Evolutionary conservation across 92 coral and sea anemone species (phyloP), one percentile per base, ranked within the genome.

Genomic region (Palythoa grandis): DNA sequence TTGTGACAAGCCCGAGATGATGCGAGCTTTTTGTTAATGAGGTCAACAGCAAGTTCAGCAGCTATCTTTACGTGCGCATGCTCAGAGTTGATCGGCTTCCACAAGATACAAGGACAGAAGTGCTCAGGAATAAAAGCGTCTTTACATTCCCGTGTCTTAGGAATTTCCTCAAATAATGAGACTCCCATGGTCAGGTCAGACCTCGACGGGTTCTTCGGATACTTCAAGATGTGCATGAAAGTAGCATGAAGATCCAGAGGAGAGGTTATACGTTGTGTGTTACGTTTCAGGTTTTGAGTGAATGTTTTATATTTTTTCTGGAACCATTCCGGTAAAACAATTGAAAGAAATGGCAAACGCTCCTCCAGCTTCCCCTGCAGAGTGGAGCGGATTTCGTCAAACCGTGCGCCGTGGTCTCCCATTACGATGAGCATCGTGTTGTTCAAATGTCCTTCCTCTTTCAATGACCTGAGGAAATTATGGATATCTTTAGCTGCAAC

Each of bases 331-430:
- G 93, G 93, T 7, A 91, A 84, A 52, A 86, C 89, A 78, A 91
- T 84, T 29, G 92, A 77, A 48, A 84, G 83, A 53, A 91, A 86
- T 0, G 93, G 93, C 17, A 91, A 71, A 13, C 93, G 88, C 52
- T 91, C 93, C 61, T 91, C 93, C 2, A 91, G 87, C 60, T 88
- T 88, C 10, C 93, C 93, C 70, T 91, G 93, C 11, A 91, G 22
- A 60, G 88, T 69, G 13, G 79, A 76, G 29, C 93, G 88, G 10
- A 88, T 66, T 29, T 84, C 76, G 47, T 88, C 92, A 73, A 74
- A 88, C 52, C 93, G 68, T 11, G 87, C 78, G 11, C 93, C 93
- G 56, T 91, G 93, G 40, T 91, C 93, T 11, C 93, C 93, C 91
- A 91, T 84, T 6, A 91, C 92, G 22, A 91, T 48, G 47, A 91